Base-by-base conservation (phyloP, 2,888 invertebrate species). In the Folsomia candida region DNA sequence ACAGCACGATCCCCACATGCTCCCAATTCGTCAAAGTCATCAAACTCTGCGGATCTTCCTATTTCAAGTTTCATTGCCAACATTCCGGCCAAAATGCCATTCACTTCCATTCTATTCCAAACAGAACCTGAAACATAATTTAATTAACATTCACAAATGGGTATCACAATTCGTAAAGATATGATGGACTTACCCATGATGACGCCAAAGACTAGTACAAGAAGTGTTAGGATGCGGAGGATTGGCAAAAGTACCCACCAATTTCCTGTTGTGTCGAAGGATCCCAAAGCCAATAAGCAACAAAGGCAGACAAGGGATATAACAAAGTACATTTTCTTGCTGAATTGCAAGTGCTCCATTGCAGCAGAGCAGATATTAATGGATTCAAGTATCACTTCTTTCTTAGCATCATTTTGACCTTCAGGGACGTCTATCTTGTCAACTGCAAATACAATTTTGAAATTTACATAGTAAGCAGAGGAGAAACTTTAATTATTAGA, bases 81-180 rank as follows among this genome's bases (percentile, higher is more conserved):
- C 81, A 89, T 87, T 6, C 90, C 90, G n/a, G 92, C 89, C 79
- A 89, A 86, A 20, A 92, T 85, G 57, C 90, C 91, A 83, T 93
- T 91, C 78, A 86, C 86, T 83, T 94, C 94, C 76, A 92, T 90
- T 77, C 86, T 87, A 82, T 92, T 91, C 93, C 93, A 93, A 75
- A 94, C 81, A 0, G 90, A 87, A 37, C 89, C 91, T 93, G 92
- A 92, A 24, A 37, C 37, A 37, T 14, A 37, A 4, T 14, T 20
- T 20, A 54, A 14, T 54, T n/a, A 54, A 14, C n/a, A n/a, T 54
- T 54, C 11, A 54, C 18, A n/a, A 54, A 20, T 54, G 6, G n/a
- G n/a, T n/a, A n/a, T n/a, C n/a, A n/a, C 22, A 54, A 59, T 25
- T 54, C 9, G 18, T 37, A 54, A n/a, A 65, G 51, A 29, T 28